Percentiles rank a stretch among this genome's conserved stretches.
Conservation (phyloP, 2,113 vertebrate genomes). For the Cheilinus undulatus region DNA sequence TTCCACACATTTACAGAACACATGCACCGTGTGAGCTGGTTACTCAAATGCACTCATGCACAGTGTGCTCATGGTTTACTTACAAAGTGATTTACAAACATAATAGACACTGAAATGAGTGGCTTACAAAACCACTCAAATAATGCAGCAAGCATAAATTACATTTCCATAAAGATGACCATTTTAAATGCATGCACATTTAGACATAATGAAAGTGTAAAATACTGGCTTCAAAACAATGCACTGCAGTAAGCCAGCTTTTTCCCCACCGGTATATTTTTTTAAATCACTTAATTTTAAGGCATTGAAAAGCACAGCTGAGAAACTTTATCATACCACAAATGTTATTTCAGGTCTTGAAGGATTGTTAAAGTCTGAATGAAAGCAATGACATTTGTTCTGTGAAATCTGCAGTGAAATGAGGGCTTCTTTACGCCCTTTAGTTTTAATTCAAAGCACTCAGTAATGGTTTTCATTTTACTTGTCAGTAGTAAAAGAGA, state of each 20-base stretch:
- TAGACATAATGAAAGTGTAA: neutral
- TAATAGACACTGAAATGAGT: neutral
- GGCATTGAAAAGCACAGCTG: neutral
- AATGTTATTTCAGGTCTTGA: neutral
- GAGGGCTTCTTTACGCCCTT: neutral
- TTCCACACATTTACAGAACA: constrained; percentile 34
- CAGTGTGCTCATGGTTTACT: constrained; percentile 1
- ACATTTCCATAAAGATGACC: constrained; percentile 31
- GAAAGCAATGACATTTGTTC: neutral
- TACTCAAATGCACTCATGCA: constrained; percentile 25
- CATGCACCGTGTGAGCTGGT: constrained; percentile 21
- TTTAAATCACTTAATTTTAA: neutral
- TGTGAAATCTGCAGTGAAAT: neutral
- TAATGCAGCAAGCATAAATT: constrained; percentile 1
- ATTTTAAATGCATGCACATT: neutral
- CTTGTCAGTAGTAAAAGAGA: neutral
- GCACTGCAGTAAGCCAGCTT: neutral
- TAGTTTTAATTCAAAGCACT: neutral
- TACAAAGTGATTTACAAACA: constrained; percentile 20
- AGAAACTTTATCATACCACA: no score
- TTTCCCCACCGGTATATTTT: neutral
- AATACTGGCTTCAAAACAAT: neutral
- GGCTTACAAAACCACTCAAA: constrained; percentile 6
- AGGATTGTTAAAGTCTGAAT: neutral
- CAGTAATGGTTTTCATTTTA: neutral